phyloP scores from a whole-genome alignment of 2,113 vertebrate species.

The Puma concolor region DNA sequence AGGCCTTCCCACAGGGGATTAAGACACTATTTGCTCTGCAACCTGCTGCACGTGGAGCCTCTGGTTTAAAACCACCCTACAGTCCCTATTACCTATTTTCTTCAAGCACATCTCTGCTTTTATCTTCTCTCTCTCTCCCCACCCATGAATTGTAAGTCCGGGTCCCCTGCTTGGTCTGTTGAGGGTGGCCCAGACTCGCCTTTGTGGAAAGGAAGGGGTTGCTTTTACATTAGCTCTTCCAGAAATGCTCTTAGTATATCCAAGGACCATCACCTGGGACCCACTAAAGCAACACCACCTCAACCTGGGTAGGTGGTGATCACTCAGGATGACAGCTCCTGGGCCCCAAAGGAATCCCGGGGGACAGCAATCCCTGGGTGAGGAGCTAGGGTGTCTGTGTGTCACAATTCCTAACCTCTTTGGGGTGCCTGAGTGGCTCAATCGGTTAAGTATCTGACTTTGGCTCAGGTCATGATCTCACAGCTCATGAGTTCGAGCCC shows the following conservation, averaged over 20 bases:
- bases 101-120: neutral
- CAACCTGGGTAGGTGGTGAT: neutral
- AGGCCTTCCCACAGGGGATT: neutral
- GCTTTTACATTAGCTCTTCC: neutral
- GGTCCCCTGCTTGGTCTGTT: neutral
- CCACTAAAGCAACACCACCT: neutral
- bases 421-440: no score
- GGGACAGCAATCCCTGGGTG: neutral
- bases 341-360: neutral
- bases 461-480: no score
- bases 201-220: neutral
- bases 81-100: no score
- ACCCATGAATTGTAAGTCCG: neutral
- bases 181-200: neutral
- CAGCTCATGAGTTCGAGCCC: no score
- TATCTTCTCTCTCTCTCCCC: neutral
- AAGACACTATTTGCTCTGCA: neutral
- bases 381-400: neutral
- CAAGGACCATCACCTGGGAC: neutral
- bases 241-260: neutral
- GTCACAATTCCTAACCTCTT: neutral
- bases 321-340: neutral
- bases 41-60: neutral
- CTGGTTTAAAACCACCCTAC: neutral
- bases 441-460: no score